Conservation (phyloP, 2,113 vertebrate species). For the Zosterops lateralis region DNA sequence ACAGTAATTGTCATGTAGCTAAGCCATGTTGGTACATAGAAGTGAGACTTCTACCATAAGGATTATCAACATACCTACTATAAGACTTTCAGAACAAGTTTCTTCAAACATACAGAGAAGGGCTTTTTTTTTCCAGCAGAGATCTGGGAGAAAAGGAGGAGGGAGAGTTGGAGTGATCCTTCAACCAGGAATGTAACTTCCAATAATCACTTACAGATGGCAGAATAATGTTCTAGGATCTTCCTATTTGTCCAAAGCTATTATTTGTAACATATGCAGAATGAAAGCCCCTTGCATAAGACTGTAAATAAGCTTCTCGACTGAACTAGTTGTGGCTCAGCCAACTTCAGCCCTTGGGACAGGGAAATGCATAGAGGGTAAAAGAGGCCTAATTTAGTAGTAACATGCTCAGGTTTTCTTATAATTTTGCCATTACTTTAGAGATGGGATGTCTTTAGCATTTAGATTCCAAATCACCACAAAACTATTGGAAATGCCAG, state of each 20-base stretch:
- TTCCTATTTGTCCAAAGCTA: constrained; percentile 7
- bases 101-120: not conserved
- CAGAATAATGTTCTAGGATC: not conserved
- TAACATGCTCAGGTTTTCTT: not conserved
- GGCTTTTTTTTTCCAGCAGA: not conserved
- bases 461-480: not conserved
- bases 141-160: not conserved
- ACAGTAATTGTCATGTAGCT: not conserved
- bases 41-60: not conserved
- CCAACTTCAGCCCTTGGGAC: not conserved
- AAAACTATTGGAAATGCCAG: not conserved
- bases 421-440: not conserved
- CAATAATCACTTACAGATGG: constrained; percentile 47
- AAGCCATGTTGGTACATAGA: not conserved
- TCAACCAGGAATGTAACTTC: constrained; percentile 1
- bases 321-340: not conserved
- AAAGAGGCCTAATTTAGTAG: not conserved
- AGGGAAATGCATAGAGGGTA: not conserved
- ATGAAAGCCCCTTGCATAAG: not conserved
- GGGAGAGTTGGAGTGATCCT: not conserved
- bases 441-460: not conserved
- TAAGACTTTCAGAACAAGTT: not conserved
- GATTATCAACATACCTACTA: not conserved
- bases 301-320: not conserved
- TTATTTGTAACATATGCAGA: constrained; percentile 37